Conservation (phyloP, 1,140 invertebrate genomes). For the Yoshiicerus persimilis region DNA sequence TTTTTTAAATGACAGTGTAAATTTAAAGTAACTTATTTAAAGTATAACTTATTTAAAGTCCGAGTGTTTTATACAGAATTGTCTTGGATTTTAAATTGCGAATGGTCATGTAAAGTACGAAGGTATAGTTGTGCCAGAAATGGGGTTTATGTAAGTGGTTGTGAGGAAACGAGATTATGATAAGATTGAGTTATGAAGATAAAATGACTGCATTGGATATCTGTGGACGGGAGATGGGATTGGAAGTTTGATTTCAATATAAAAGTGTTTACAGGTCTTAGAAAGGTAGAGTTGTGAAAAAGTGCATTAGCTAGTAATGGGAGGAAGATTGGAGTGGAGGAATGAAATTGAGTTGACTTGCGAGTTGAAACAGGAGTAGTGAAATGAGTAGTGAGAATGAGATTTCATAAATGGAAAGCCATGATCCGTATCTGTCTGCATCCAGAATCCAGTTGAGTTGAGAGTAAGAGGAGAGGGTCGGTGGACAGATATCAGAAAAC, state of each 20-base stretch:
- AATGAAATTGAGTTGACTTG: not conserved
- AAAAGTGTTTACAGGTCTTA: not conserved
- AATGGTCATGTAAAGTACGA: not conserved
- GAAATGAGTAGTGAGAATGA: not conserved
- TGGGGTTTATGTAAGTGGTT: not conserved
- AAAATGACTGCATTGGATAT: not conserved
- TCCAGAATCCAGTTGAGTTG: slow-evolving; percentile 3
- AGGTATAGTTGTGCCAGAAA: not conserved
- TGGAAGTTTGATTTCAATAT: not conserved
- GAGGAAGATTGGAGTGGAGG: not conserved
- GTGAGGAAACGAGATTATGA: not conserved
- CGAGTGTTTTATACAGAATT: too few species aligned
- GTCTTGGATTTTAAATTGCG: not conserved
- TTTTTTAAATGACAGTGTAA: too few species aligned
- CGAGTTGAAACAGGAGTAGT: too few species aligned
- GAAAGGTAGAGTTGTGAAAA: not conserved
- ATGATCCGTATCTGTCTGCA: slow-evolving; percentile 1
- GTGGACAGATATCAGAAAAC: slow-evolving; percentile 28
- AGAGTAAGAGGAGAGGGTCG: not conserved
- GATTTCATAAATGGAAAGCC: slow-evolving; percentile 7
- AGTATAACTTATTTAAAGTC: too few species aligned
- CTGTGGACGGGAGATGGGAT: not conserved
- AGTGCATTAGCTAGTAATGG: not conserved
- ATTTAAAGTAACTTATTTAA: too few species aligned
- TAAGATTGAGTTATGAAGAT: not conserved